Conservation (phyloP, 1,140 invertebrate genomes). For the Drosophila azteca region DNA sequence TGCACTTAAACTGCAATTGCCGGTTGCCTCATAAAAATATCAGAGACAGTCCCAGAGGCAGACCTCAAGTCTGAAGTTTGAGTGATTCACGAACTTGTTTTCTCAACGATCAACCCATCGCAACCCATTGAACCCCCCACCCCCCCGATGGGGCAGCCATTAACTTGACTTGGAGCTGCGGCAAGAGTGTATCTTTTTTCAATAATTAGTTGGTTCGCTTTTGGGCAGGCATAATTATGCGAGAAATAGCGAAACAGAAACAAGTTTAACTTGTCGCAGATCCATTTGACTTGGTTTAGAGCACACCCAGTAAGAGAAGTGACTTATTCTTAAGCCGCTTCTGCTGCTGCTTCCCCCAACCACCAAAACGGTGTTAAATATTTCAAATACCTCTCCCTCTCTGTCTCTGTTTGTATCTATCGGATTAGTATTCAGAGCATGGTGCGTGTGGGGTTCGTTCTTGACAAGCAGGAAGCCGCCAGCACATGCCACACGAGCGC, state of each 20-base stretch:
- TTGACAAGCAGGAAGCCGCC: conserved; percentile 58
- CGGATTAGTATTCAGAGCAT: conserved; percentile 71
- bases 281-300: conserved; percentile 40
- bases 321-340: conserved; percentile 21
- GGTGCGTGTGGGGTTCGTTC: conserved; percentile 22
- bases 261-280: conserved; percentile 68
- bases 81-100: conserved; percentile 66
- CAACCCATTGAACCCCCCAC: conserved; percentile 4
- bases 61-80: conserved; percentile 21
- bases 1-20: conserved; percentile 65
- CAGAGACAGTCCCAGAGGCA: not conserved
- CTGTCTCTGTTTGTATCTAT: conserved; percentile 25
- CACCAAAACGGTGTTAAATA: conserved; percentile 63
- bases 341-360: conserved; percentile 11
- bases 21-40: conserved; percentile 31
- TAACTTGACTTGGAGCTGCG: conserved; percentile 23
- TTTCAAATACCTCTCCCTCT: conserved; percentile 58
- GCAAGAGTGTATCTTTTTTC: conserved; percentile 31
- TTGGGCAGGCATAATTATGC: conserved; percentile 48
- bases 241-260: conserved; percentile 55
- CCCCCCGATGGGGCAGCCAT: conserved; percentile 11
- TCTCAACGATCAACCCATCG: conserved; percentile 8
- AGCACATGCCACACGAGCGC: conserved; percentile 63
- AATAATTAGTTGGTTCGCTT: conserved; percentile 63
- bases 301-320: conserved; percentile 17